These are phyloP conservation scores for Pionites leucogaster DNA, from an alignment of 2,113 vertebrate species.

Conservation along the genomic window DNA sequence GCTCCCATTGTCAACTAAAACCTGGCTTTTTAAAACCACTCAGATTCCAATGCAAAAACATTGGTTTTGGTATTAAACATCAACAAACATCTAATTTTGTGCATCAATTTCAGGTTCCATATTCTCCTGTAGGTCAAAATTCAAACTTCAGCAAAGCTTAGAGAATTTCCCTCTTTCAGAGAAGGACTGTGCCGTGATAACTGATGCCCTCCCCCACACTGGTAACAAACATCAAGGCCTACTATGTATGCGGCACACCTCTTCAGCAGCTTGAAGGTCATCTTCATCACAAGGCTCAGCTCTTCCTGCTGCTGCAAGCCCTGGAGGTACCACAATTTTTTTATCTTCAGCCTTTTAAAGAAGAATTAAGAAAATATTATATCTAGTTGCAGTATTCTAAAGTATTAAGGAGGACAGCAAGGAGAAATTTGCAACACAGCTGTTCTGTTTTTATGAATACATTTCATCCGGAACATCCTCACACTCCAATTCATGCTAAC, in stretches of 20 bases:
- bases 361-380: background rate
- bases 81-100: background rate
- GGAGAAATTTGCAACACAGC: background rate
- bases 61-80: background rate
- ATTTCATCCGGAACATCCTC: background rate
- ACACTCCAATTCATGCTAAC: background rate
- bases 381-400: background rate
- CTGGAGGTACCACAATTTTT: constrained; percentile 69
- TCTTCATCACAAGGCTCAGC: constrained; percentile 83
- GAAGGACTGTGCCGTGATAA: background rate
- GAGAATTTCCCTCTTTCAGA: background rate
- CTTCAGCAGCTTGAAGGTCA: constrained; percentile 88
- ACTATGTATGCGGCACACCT: constrained; percentile 71
- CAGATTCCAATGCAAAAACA: background rate
- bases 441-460: background rate
- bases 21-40: background rate
- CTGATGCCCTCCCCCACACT: background rate
- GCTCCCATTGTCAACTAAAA: background rate
- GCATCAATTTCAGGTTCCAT: background rate
- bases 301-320: constrained; percentile 70
- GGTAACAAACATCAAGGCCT: background rate
- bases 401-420: background rate
- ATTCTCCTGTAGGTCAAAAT: background rate
- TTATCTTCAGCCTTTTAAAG: constrained; percentile 81
- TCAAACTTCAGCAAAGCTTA: background rate